Conservation (phyloP, 1,140 invertebrate genomes). For the Diachasma alloeum region DNA sequence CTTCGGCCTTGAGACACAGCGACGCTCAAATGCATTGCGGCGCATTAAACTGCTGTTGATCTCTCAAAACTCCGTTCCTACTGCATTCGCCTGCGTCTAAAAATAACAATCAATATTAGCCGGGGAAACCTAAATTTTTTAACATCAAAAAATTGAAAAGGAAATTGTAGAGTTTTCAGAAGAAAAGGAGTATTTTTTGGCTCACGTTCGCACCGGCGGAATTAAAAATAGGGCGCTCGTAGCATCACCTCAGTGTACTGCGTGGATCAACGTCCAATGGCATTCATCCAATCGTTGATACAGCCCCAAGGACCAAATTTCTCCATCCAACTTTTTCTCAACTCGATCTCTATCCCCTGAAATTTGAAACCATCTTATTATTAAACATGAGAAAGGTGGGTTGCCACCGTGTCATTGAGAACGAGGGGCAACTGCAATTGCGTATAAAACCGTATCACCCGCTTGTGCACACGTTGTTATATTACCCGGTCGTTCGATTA, state of each 20-base stretch:
- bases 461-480: neutral
- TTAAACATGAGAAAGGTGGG: neutral
- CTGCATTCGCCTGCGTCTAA: neutral
- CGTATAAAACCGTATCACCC: neutral
- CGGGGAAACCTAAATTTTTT: neutral
- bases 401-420: neutral
- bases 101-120: neutral
- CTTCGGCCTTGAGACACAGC: constrained; percentile 47
- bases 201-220: constrained; percentile 19
- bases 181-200: too few species aligned
- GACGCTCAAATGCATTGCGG: constrained; percentile 42
- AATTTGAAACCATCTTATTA: neutral
- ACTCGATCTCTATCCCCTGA: too few species aligned
- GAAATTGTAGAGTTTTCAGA: too few species aligned
- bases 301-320: neutral
- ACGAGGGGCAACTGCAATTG: neutral
- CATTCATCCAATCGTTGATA: constrained; percentile 30
- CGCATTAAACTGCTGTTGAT: constrained; percentile 13
- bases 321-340: too few species aligned
- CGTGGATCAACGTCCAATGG: constrained; percentile 28
- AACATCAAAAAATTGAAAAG: neutral
- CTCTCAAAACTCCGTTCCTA: neutral
- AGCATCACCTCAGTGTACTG: constrained; percentile 22
- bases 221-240: constrained; percentile 28
- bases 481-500: constrained; percentile 24